Evolutionary conservation across 2,113 vertebrate species (phyloP).

Genomic region (Danio rerio): DNA sequence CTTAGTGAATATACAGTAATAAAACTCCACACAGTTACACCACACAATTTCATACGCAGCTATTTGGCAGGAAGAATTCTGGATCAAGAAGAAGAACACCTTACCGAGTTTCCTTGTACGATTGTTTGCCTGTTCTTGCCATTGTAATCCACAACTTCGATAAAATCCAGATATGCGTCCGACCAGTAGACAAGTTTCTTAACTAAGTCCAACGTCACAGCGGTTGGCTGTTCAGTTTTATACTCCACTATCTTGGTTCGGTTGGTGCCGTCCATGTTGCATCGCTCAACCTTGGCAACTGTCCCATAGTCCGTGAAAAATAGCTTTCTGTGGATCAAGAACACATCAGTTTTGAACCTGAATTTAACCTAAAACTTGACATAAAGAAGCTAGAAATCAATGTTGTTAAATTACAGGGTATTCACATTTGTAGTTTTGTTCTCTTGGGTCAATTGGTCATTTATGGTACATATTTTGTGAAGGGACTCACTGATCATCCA

Average conservation of each 20-base stretch:
- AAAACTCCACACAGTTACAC: too few species aligned
- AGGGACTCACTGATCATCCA: too few species aligned
- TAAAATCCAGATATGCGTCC: slow-evolving; percentile 81
- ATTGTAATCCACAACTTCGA: slow-evolving; percentile 86
- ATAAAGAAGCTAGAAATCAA: too few species aligned
- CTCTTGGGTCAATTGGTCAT: too few species aligned
- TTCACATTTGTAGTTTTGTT: too few species aligned
- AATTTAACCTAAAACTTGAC: too few species aligned
- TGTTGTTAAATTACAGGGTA: too few species aligned
- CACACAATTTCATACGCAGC: too few species aligned
- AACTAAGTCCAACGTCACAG: slow-evolving; percentile 82
- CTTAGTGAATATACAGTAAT: too few species aligned
- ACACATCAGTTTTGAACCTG: slow-evolving; percentile 2
- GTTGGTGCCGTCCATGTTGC: slow-evolving; percentile 86
- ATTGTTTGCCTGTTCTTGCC: slow-evolving; percentile 80
- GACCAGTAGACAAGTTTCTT: slow-evolving; percentile 87
- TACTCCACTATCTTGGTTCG: slow-evolving; percentile 80
- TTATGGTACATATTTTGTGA: too few species aligned
- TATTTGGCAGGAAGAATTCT: too few species aligned
- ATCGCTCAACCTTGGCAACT: slow-evolving; percentile 84
- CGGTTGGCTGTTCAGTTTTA: slow-evolving; percentile 83
- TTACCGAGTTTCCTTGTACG: slow-evolving; percentile 80
- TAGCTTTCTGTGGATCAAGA: slow-evolving; percentile 79
- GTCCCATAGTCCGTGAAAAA: slow-evolving; percentile 88
- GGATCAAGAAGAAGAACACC: slow-evolving; percentile 39